Conservation (phyloP, 2,888 invertebrate species). For the Hydriomena furcata region DNA sequence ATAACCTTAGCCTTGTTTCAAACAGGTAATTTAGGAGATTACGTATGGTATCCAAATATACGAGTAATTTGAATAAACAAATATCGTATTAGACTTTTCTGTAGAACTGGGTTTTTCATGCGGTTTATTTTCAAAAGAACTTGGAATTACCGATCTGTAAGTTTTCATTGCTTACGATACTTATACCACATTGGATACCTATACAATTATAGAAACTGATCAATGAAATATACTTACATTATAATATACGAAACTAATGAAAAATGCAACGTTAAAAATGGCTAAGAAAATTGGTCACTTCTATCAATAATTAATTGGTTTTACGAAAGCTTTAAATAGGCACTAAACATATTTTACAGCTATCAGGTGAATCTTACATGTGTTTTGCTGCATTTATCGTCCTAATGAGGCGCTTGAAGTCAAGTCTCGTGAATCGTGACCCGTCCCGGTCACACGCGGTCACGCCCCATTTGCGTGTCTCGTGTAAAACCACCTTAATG, state of each 20-base stretch:
- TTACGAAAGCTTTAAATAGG: not conserved
- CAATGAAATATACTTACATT: too few relatives aligned
- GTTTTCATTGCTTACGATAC: too few relatives aligned
- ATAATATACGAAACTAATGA: too few relatives aligned
- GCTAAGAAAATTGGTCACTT: too few relatives aligned
- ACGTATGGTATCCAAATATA: conserved; percentile 9
- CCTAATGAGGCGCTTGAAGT: conserved; percentile 25
- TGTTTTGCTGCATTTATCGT: conserved; percentile 20
- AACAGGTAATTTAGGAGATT: conserved; percentile 23
- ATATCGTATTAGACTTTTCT: not conserved
- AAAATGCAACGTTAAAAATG: too few relatives aligned
- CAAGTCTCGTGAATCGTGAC: conserved; percentile 62
- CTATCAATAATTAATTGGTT: not conserved
- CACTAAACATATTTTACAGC: not conserved
- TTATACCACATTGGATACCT: too few relatives aligned
- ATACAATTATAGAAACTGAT: too few relatives aligned
- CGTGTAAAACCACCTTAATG: conserved; percentile 55
- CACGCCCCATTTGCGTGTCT: conserved; percentile 71
- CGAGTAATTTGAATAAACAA: conserved; percentile 3
- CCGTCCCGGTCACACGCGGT: conserved; percentile 58
- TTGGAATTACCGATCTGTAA: not conserved
- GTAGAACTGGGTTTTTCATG: not conserved
- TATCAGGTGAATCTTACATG: conserved; percentile 21
- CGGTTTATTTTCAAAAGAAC: not conserved
- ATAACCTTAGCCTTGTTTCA: conserved; percentile 37